phyloP scores from a whole-genome alignment of 2,797 vertebrate genomes.

The Brachyalestes nurse region DNA sequence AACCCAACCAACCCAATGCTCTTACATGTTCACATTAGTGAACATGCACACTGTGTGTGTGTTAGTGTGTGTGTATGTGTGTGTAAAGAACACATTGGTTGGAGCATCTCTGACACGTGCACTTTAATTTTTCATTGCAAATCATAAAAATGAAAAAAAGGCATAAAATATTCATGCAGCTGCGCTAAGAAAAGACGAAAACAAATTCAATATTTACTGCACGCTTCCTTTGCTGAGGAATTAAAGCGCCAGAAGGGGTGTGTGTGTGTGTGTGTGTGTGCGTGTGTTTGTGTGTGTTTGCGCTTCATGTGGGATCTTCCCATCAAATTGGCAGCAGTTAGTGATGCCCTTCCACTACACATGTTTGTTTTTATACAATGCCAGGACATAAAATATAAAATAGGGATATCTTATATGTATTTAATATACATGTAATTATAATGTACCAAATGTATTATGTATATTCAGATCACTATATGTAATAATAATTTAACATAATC shows the following conservation, averaged over 20 bases:
- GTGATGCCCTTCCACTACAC: neutral
- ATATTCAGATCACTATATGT: too few relatives aligned
- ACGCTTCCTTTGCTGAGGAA: conserved; percentile 44
- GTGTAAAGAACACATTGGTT: neutral
- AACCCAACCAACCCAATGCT: too few relatives aligned
- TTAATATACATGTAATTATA: neutral
- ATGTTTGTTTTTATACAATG: too few relatives aligned
- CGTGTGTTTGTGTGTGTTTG: conserved; percentile 13
- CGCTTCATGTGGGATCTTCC: conserved; percentile 10
- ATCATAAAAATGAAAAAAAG: conserved; percentile 62
- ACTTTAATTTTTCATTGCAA: conserved; percentile 71
- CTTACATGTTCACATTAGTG: too few relatives aligned
- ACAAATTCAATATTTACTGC: conserved; percentile 76
- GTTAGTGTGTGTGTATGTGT: conserved; percentile 13
- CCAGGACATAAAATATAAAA: neutral
- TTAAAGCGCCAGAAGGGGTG: conserved; percentile 10
- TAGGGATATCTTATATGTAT: neutral
- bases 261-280: conserved; percentile 27
- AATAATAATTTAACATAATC: too few relatives aligned
- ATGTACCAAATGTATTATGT: too few relatives aligned
- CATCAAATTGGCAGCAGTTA: conserved; percentile 30
- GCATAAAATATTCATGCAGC: conserved; percentile 73
- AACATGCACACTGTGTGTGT: too few relatives aligned
- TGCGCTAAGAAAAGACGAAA: conserved; percentile 67
- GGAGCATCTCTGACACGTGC: conserved; percentile 58